Evolutionary conservation across 30 jellyfish, hydroid and myxozoan species (phyloP), one percentile per base, ranked within the genome.

Genomic region (Catostylus mosaicus): DNA sequence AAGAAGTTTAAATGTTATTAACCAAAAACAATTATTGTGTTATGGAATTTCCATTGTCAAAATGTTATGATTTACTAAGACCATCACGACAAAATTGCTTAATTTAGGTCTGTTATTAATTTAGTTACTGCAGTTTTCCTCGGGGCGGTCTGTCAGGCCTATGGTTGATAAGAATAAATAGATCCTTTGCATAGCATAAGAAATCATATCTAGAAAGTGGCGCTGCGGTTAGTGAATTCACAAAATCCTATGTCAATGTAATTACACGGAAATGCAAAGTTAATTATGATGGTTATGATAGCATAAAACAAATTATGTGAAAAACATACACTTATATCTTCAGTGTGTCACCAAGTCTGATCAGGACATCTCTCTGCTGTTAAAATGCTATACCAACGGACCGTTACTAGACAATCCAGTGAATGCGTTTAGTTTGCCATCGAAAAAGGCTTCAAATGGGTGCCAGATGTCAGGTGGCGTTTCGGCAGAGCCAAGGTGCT

Each of bases 61-160:
- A 68, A 68, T 68, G 34, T 68, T 68, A 37, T 68, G 80, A 46
- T 12, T 34, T 9, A 33, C 59, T 24, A 68, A 68, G 33, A 68
- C 64, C 31, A 68, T 68, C 80, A 19, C 10, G 56, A 5, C 30
- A 46, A 34, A 68, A 68, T 68, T 68, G 80, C 66, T 68, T 68
- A 68, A 68, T 68, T 36, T 30, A 12, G 14, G 80, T 68, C 80
- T 68, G 29, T 68, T 68, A 68, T 68, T 33, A 68, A 68, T 20
- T 35, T 68, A 34, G 80, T 68, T 33, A 68, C 80, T 26, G 1
- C 22, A 11, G 31, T 26, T 37, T 26, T 68, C 80, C 80, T 68
- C 37, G 37, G 85, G 85, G 85, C 72, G 85, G 85, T 74, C 85
- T 74, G 36, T 32, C 73, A 29, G 34, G 74, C 75, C 64, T 74